Base-by-base conservation (phyloP, 2,797 vertebrate genomes). In the Lophius americanus region DNA sequence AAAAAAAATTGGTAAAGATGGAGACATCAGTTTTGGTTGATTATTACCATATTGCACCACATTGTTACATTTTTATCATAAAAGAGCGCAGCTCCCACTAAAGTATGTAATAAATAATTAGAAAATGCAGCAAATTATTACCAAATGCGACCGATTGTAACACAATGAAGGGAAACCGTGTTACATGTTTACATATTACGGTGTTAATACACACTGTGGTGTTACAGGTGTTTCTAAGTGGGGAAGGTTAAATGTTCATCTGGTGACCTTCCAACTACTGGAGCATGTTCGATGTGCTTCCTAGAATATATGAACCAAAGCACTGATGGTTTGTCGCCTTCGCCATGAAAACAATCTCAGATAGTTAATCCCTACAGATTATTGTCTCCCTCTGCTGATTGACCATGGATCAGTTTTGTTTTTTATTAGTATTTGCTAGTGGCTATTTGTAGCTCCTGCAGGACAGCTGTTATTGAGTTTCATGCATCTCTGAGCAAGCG, bases 281-380 rank as follows among this genome's bases (percentile, higher is more conserved):
- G 3, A 68, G 70, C 79, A 62, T 68, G 57, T 73, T 75, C 58
- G 39, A 38, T 88, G 86, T 89, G 87, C 88, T 88, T 86, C 64
- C 65, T 70, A 39, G 69, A 64, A 53, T 64, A 64, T 59, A 73
- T 59, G 67, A 69, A 63, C 43, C 70, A 60, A 79, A 82, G 76
- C 85, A 70, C 77, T 56, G 67, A 70, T 37, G 60, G 60, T 38
- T 56, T 70, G 78, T 78, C 63, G 47, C 4, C 39, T n/a, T 41
- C 41, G 44, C 33, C 5, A 46, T 4, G 3, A 76, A 65, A 74
- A 66, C 60, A 71, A 14, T 51, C 44, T 69, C 13, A 46, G 14
- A 36, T 70, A 73, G 54, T 11, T 11, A 9, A 55, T 53, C 75
- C 54, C 47, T 12, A 3, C 4, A 60, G 78, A 67, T 52, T 55